Evolutionary conservation across 2,888 invertebrate species (phyloP).

Genomic region (Suillia variegata): DNA sequence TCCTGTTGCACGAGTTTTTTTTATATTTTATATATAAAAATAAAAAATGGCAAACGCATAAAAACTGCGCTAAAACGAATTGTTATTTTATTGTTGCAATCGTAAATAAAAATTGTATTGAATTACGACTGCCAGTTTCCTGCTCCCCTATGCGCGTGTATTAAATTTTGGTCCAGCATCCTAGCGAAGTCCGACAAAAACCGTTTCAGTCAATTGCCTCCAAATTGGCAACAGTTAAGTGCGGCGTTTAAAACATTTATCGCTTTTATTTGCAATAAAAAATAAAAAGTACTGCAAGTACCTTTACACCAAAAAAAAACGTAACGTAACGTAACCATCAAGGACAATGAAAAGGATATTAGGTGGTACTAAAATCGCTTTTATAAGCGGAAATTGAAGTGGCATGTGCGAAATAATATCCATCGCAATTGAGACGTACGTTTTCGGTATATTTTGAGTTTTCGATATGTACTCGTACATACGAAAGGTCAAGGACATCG

Average conservation of each 20-base stretch:
- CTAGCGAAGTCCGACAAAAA: background rate
- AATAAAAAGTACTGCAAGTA: background rate
- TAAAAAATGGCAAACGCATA: no score
- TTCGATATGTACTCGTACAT: no score
- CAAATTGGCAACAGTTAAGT: background rate
- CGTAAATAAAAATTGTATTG: background rate
- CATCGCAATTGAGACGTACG: background rate
- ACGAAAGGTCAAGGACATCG: no score
- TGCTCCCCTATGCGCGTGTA: background rate
- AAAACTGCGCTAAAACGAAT: background rate
- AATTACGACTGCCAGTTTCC: no score
- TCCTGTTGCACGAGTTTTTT: no score
- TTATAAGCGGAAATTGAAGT: background rate
- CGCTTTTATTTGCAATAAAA: background rate
- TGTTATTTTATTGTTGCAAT: background rate
- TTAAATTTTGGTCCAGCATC: no score
- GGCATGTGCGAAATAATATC: background rate
- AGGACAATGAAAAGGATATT: conserved; percentile 5
- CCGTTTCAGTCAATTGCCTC: background rate
- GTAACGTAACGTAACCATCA: background rate
- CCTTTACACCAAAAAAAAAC: no score
- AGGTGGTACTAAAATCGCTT: background rate
- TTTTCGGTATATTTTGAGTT: no score
- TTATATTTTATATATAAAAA: no score
- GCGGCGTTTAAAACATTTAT: background rate